phyloP scores from a whole-genome alignment of 2,113 vertebrate genomes.

The Pagrus major region DNA sequence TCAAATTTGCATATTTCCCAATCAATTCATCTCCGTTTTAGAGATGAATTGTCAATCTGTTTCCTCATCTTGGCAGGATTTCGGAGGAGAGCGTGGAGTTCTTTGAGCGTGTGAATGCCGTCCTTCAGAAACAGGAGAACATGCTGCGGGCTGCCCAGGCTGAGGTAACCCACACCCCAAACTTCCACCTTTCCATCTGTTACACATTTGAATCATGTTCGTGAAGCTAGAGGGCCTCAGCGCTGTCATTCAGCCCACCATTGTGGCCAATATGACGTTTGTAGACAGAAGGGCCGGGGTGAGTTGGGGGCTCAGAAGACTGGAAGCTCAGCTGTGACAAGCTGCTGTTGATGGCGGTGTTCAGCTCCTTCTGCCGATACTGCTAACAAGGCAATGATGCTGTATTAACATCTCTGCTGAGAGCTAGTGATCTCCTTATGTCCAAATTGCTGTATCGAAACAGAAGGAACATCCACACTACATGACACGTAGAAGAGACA shows the following conservation, averaged over 20 bases:
- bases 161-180: constrained; percentile 82
- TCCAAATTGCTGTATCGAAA: constrained; percentile 13
- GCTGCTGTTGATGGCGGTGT: constrained; percentile 54
- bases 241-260: constrained; percentile 24
- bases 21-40: constrained; percentile 15
- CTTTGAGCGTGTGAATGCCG: constrained; percentile 88
- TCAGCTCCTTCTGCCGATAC: constrained; percentile 43
- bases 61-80: constrained; percentile 81
- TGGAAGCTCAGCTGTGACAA: constrained; percentile 69
- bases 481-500: neutral
- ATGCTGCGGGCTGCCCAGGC: constrained; percentile 84
- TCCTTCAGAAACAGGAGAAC: constrained; percentile 89
- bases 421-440: constrained; percentile 22
- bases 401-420: constrained; percentile 46
- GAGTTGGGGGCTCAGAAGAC: constrained; percentile 49
- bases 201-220: constrained; percentile 6
- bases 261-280: constrained; percentile 40
- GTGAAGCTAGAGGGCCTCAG: neutral
- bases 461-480: no score
- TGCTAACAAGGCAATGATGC: constrained; percentile 22
- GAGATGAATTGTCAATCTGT: constrained; percentile 41
- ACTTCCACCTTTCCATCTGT: constrained; percentile 66
- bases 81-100: constrained; percentile 87
- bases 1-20: neutral
- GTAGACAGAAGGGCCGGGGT: constrained; percentile 68